Percentiles rank a stretch among this genome's conserved stretches.
phyloP scores from a whole-genome alignment of 1,140 invertebrate genomes.

The Diabrotica undecimpunctata region DNA sequence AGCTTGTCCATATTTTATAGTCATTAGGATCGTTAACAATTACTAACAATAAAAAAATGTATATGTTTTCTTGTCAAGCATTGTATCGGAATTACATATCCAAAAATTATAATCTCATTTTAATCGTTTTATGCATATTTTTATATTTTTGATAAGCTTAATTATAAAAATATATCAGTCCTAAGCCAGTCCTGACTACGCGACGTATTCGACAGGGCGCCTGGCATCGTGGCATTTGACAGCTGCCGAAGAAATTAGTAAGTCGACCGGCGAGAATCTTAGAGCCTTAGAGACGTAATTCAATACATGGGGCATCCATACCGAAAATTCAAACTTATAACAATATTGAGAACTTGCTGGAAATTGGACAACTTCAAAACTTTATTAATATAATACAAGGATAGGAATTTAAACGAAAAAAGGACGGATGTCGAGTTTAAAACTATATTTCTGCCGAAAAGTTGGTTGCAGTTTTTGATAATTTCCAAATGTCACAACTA shows the following conservation, averaged over 20 bases:
- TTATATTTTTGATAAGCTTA: too few species aligned
- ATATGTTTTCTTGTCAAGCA: too few species aligned
- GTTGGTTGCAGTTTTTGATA: not conserved
- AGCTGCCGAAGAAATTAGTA: conserved; percentile 13
- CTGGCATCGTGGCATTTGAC: not conserved
- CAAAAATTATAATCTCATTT: too few species aligned
- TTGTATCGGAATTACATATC: too few species aligned
- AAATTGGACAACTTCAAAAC: conserved; percentile 13
- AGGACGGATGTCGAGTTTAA: not conserved
- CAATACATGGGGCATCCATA: conserved; percentile 6
- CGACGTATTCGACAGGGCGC: too few species aligned
- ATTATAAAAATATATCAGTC: too few species aligned
- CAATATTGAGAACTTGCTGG: conserved; percentile 11
- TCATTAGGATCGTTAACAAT: too few species aligned
- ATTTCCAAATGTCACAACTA: not conserved
- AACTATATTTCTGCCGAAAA: conserved; percentile 8
- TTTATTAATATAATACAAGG: conserved; percentile 15
- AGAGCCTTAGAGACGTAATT: conserved; percentile 5
- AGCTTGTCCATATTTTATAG: too few species aligned
- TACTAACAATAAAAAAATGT: too few species aligned
- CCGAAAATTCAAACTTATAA: conserved; percentile 9
- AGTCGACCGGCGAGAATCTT: conserved; percentile 1
- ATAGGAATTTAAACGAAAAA: conserved; percentile 3
- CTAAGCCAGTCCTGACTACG: too few species aligned
- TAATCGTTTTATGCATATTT: too few species aligned